Percentiles rank a stretch among this genome's conserved stretches.
These are phyloP conservation scores for Xiphophorus maculatus DNA, from an alignment of 2,113 vertebrate species.

Conservation along the genomic window DNA sequence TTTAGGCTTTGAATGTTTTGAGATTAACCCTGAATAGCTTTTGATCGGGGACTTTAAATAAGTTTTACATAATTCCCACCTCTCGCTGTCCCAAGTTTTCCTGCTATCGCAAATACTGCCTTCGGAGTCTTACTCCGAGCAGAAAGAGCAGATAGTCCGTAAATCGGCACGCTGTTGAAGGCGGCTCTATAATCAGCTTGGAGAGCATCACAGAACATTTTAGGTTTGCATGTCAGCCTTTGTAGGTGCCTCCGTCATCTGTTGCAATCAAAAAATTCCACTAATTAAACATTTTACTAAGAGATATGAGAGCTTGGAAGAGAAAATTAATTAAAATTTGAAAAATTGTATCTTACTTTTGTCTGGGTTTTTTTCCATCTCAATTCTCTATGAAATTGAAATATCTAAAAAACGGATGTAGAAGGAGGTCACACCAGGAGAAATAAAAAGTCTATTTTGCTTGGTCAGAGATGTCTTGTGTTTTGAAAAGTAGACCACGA, in stretches of 20 bases:
- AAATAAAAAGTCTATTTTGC: neutral
- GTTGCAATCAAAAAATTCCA: slow-evolving; percentile 4
- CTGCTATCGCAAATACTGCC: slow-evolving; percentile 2
- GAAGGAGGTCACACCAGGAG: neutral
- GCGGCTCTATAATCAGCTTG: slow-evolving; percentile 17
- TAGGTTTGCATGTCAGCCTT: slow-evolving; percentile 4
- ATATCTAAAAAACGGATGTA: neutral
- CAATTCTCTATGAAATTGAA: too few relatives aligned
- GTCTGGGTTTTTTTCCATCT: too few relatives aligned
- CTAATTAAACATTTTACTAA: slow-evolving; percentile 1
- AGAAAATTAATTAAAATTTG: neutral
- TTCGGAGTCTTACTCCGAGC: neutral
- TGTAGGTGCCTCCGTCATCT: slow-evolving; percentile 2
- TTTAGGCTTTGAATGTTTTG: slow-evolving; percentile 40
- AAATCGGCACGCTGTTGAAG: neutral
- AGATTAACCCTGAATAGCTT: slow-evolving; percentile 51
- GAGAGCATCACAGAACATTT: neutral
- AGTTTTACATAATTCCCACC: slow-evolving; percentile 50
- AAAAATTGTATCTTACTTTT: neutral
- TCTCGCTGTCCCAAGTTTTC: slow-evolving; percentile 15
- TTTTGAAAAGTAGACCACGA: neutral
- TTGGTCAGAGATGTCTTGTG: neutral
- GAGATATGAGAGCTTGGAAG: neutral
- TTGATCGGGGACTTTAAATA: slow-evolving; percentile 50
- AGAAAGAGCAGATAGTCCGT: slow-evolving; percentile 5